These are phyloP conservation scores for Caenorhabditis remanei DNA, from an alignment of 1,140 invertebrate species.

Conservation along the genomic window DNA sequence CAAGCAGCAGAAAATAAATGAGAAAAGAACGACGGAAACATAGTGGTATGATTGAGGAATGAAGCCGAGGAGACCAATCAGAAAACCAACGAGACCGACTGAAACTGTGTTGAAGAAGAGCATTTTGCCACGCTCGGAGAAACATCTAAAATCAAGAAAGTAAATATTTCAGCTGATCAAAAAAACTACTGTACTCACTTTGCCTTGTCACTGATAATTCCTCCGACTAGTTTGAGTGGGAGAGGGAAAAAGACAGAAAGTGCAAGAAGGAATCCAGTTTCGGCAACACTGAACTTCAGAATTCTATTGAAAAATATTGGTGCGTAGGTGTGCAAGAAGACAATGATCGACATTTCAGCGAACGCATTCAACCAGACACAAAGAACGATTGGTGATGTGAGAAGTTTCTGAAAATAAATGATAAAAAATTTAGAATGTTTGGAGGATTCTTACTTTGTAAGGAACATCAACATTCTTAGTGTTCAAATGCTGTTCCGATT, in stretches of 20 bases:
- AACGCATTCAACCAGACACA: slow-evolving; percentile 60
- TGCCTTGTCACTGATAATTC: slow-evolving; percentile 56
- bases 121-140: slow-evolving; percentile 47
- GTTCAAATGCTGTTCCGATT: slow-evolving; percentile 50
- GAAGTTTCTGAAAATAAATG: slow-evolving; percentile 28
- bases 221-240: slow-evolving; percentile 49
- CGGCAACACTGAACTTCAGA: slow-evolving; percentile 31
- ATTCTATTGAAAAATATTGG: slow-evolving; percentile 57
- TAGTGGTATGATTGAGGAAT: slow-evolving; percentile 18
- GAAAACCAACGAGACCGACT: slow-evolving; percentile 34
- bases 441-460: slow-evolving; percentile 17
- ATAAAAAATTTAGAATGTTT: background rate
- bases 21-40: slow-evolving; percentile 50
- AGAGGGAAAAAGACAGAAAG: slow-evolving; percentile 42
- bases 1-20: slow-evolving; percentile 38
- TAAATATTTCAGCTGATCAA: background rate
- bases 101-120: slow-evolving; percentile 48
- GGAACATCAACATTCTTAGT: slow-evolving; percentile 50
- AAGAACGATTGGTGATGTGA: slow-evolving; percentile 48
- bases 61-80: slow-evolving; percentile 21
- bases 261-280: slow-evolving; percentile 53
- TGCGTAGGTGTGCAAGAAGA: slow-evolving; percentile 51
- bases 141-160: slow-evolving; percentile 12
- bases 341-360: slow-evolving; percentile 56
- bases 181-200: slow-evolving; percentile 28